Percentiles rank a stretch among this genome's conserved stretches.
Conservation (phyloP, 2,797 vertebrate genomes). For the Rousettus madagascariensis region DNA sequence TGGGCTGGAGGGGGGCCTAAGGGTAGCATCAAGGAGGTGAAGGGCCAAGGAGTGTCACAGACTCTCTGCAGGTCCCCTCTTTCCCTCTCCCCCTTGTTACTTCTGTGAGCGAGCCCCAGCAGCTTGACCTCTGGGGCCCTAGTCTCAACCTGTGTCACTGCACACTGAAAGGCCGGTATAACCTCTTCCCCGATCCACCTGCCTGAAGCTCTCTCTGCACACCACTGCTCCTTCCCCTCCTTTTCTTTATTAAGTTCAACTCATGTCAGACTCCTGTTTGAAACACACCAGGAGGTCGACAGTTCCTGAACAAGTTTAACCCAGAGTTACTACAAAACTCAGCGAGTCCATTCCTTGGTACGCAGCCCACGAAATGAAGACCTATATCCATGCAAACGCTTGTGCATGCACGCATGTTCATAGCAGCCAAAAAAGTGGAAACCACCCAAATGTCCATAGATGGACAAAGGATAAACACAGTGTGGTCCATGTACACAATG, state of each 20-base stretch:
- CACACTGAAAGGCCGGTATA: neutral
- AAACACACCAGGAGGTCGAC: neutral
- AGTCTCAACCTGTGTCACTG: neutral
- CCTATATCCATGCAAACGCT: fast-evolving
- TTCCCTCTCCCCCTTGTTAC: neutral
- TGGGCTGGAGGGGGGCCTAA: neutral
- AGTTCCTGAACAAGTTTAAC: neutral
- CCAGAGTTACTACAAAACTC: neutral
- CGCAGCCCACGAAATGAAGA: fast-evolving
- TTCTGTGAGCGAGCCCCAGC: neutral
- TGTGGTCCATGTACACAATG: fast-evolving
- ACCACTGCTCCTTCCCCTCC: neutral
- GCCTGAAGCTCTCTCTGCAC: neutral
- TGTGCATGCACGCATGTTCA: fast-evolving
- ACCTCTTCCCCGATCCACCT: neutral
- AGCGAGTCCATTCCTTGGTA: neutral
- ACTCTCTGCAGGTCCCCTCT: neutral
- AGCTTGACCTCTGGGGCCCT: neutral
- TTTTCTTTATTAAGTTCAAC: constrained; percentile 10
- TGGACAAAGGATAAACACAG: neutral
- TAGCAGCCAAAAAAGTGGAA: neutral
- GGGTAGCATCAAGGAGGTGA: neutral
- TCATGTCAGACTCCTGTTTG: neutral
- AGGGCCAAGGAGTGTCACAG: neutral
- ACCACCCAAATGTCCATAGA: no score